Evolutionary conservation across 2,113 vertebrate genomes (phyloP).

Genomic region (Odocoileus hemionus): DNA sequence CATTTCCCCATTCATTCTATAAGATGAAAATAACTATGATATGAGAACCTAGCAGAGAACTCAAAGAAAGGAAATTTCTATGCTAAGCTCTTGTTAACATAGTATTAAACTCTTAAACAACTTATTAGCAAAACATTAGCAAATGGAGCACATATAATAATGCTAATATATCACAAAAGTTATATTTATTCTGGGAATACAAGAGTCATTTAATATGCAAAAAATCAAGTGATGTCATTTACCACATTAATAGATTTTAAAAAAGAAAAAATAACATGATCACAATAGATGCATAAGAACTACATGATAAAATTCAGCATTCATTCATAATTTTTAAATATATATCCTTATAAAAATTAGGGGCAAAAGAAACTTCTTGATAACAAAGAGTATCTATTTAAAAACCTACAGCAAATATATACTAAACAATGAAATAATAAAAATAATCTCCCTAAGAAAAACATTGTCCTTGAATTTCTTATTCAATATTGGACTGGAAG

Average conservation of each 20-base stretch:
- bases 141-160: neutral
- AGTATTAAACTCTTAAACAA: neutral
- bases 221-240: neutral
- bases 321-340: neutral
- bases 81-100: neutral
- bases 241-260: neutral
- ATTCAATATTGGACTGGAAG: neutral
- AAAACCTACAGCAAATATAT: neutral
- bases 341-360: neutral
- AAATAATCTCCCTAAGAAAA: neutral
- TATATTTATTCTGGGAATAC: neutral
- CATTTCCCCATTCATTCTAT: neutral
- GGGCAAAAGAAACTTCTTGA: neutral
- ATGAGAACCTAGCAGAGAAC: neutral
- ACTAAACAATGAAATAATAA: neutral
- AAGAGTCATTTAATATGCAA: neutral
- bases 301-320: neutral
- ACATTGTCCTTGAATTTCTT: neutral
- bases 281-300: neutral
- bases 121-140: neutral
- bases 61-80: neutral
- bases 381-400: neutral
- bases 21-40: neutral
- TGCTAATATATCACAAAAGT: neutral
- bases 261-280: neutral